Base-by-base conservation (phyloP, 92 coral and sea anemone species). In the Phenganax stokvisi region DNA sequence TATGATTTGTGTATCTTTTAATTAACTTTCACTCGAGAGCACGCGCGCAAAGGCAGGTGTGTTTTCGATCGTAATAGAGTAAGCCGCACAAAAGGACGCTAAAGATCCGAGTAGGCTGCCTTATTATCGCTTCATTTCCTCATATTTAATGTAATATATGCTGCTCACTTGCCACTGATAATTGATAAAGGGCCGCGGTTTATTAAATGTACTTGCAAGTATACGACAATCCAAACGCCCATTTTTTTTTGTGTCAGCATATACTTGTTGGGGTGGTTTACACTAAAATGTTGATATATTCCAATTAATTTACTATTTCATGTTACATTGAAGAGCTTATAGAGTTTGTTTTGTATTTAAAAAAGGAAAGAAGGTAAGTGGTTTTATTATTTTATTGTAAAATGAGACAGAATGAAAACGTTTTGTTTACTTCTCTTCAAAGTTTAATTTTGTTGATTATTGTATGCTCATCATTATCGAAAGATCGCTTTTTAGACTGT, bases 121-220 rank as follows among this genome's bases (percentile, higher is more conserved):
- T 69, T 6, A 11, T 69, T 29, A 10, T 25, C 5, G 74, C 10
- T 55, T 76, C 81, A 76, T 76, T 76, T 76, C 81, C 81, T 59
- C 17, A 8, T 64, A 76, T 76, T 76, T 76, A 57, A 76, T 57
- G 56, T 58, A 27, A 76, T 58, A 27, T 58, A 59, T 76, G 65
- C 54, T 29, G 16, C 20, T 29, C 71, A 76, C 69, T 55, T 60
- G 81, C 71, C 8, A 13, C 3, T 8, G 54, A 64, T 54, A 59
- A 10, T 70, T 76, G 81, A 76, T 60, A 29, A 76, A 7, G 8
- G 28, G 1, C 11, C 80, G 12, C 25, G 53, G 6, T 27, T 55
- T 44, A 7, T 27, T 17, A 10, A 37, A 47, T 72, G 29, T 3
- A 9, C 57, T 47, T 51, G 77, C 47, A 37, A 1, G 3, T 13